A percentile compares a stretch with the other conserved stretches of the same genome.
These are phyloP conservation scores for Adelges cooleyi DNA, from an alignment of 1,140 invertebrate species.

Conservation along the genomic window DNA sequence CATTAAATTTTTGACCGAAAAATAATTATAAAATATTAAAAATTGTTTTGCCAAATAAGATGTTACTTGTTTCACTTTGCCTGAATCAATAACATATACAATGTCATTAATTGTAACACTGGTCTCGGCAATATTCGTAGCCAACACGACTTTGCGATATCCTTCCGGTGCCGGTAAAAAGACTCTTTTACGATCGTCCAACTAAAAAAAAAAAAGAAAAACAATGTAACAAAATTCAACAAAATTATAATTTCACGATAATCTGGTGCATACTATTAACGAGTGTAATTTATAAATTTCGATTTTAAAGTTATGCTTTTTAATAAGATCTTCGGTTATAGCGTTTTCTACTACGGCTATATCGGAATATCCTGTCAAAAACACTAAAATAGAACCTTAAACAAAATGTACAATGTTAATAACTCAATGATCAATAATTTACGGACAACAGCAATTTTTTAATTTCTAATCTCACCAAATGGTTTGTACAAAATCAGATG, in stretches of 20 bases:
- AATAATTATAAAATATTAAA: background rate
- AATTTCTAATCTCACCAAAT: too few species aligned
- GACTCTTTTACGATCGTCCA: conserved; percentile 25
- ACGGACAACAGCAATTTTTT: background rate
- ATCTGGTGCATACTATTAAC: conserved; percentile 24
- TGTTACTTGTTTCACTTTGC: conserved; percentile 30
- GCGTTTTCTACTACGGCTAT: conserved; percentile 24
- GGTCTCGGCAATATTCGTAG: conserved; percentile 72
- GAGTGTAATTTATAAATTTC: conserved; percentile 23
- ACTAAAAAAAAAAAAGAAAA: conserved; percentile 24
- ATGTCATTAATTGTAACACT: conserved; percentile 85
- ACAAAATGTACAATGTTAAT: background rate
- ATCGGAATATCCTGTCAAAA: conserved; percentile 30
- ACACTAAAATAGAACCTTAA: conserved; percentile 30
- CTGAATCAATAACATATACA: conserved; percentile 64
- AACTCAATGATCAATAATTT: too few species aligned
- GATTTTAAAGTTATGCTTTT: conserved; percentile 15
- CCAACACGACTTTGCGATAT: conserved; percentile 48
- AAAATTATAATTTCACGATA: too few species aligned
- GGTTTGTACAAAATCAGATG: conserved; percentile 11
- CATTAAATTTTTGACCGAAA: background rate
- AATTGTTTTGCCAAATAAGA: too few species aligned
- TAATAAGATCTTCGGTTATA: conserved; percentile 19
- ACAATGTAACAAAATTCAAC: too few species aligned
- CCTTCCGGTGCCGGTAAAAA: conserved; percentile 24